phyloP scores from a whole-genome alignment of 1,140 invertebrate genomes.

The Heliconius melpomene region DNA sequence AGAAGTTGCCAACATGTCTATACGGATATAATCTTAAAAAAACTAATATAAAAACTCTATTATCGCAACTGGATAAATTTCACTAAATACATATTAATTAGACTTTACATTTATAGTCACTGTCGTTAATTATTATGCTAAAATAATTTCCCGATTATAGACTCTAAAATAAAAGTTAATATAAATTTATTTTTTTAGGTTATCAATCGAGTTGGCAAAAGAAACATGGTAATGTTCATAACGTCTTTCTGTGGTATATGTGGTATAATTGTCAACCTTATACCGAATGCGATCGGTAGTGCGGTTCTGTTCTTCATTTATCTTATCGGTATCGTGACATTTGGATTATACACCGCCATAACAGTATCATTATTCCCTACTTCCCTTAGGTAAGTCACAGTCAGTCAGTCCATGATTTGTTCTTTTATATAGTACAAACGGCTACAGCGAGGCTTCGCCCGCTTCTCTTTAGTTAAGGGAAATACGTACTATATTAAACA shows the following conservation, averaged over 20 bases:
- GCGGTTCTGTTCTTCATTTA: constrained; percentile 48
- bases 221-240: constrained; percentile 55
- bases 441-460: too few relatives aligned
- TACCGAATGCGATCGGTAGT: constrained; percentile 58
- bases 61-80: too few relatives aligned
- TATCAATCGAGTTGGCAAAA: constrained; percentile 47
- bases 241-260: constrained; percentile 44
- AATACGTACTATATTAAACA: too few relatives aligned
- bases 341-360: constrained; percentile 61
- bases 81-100: too few relatives aligned
- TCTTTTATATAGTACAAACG: too few relatives aligned
- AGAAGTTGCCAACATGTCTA: not conserved
- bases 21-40: not conserved
- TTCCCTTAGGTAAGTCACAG: constrained; percentile 49
- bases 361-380: constrained; percentile 59
- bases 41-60: too few relatives aligned
- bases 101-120: too few relatives aligned
- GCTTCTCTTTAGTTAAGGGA: too few relatives aligned
- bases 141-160: too few relatives aligned
- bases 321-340: constrained; percentile 47
- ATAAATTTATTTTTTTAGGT: constrained; percentile 37
- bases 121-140: too few relatives aligned
- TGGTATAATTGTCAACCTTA: constrained; percentile 58
- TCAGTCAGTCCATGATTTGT: not conserved
- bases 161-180: not conserved